phyloP scores from a whole-genome alignment of 2,888 invertebrate species.

The Coecobrya sp. region DNA sequence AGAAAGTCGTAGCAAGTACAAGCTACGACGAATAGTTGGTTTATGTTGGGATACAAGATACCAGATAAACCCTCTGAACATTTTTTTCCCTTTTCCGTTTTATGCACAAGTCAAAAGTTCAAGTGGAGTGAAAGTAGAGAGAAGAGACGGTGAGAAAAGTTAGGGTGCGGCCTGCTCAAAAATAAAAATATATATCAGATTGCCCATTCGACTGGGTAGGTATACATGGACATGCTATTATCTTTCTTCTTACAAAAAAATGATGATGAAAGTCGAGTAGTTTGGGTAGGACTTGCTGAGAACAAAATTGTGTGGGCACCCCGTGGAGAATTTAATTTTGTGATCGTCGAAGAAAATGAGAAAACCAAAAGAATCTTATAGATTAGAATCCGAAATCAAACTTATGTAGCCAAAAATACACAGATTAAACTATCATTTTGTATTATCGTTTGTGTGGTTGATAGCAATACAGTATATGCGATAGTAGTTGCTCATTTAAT shows the following conservation, averaged over 20 bases:
- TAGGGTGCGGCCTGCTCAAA: slow-evolving; percentile 67
- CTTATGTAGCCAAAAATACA: slow-evolving; percentile 49
- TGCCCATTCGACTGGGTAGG: slow-evolving; percentile 31
- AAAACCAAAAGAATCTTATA: slow-evolving; percentile 53
- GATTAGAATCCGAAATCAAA: slow-evolving; percentile 76
- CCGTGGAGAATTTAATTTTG: slow-evolving; percentile 66
- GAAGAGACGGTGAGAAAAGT: slow-evolving; percentile 65
- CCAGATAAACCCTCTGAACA: slow-evolving; percentile 39
- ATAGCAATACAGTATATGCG: neutral
- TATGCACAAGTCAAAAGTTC: slow-evolving; percentile 71
- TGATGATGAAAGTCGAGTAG: slow-evolving; percentile 29
- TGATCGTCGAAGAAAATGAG: slow-evolving; percentile 72
- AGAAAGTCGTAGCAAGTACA: neutral
- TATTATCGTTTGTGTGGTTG: neutral
- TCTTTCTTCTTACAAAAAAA: neutral
- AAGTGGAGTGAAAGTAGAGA: slow-evolving; percentile 70
- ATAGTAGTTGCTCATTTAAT: slow-evolving; percentile 58
- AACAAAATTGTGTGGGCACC: slow-evolving; percentile 9
- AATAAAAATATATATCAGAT: slow-evolving; percentile 61
- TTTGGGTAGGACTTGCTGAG: neutral
- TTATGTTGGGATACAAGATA: slow-evolving; percentile 38
- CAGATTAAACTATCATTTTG: neutral
- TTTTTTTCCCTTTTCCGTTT: slow-evolving; percentile 6
- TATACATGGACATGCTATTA: neutral
- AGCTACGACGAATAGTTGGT: neutral